Conservation (phyloP, 2,113 vertebrate genomes). For the Sprattus sprattus region DNA sequence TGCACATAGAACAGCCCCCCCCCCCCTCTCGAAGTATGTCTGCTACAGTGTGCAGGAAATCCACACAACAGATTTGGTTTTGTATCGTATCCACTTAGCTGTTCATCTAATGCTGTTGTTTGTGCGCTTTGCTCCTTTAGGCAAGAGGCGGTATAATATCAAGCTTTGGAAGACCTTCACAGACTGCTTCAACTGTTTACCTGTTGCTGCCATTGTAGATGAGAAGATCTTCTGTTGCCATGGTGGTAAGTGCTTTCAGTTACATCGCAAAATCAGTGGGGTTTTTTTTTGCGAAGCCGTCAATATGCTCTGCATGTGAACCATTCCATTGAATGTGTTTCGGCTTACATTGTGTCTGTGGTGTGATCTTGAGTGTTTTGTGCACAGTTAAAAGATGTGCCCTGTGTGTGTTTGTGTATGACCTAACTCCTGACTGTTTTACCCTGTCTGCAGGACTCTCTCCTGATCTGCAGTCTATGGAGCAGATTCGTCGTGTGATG, state of each 20-base stretch:
- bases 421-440: not conserved
- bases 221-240: constrained; percentile 82
- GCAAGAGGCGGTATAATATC: constrained; percentile 79
- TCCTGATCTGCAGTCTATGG: constrained; percentile 78
- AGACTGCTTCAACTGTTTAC: constrained; percentile 80
- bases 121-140: constrained; percentile 43
- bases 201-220: constrained; percentile 78
- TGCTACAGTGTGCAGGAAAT: not conserved
- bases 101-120: not conserved
- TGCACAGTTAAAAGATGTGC: not conserved
- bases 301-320: not conserved
- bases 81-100: not conserved
- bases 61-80: not conserved
- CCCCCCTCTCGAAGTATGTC: not conserved
- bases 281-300: not conserved
- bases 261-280: not conserved
- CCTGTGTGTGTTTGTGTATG: not conserved
- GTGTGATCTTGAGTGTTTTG: not conserved
- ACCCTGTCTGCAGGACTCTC: constrained; percentile 64
- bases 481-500: constrained; percentile 92
- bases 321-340: not conserved
- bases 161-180: constrained; percentile 81
- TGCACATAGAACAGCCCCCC: not conserved
- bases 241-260: constrained; percentile 60
- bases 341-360: not conserved